Conservation (phyloP, 2,888 invertebrate species). For the Helicoverpa assulta region DNA sequence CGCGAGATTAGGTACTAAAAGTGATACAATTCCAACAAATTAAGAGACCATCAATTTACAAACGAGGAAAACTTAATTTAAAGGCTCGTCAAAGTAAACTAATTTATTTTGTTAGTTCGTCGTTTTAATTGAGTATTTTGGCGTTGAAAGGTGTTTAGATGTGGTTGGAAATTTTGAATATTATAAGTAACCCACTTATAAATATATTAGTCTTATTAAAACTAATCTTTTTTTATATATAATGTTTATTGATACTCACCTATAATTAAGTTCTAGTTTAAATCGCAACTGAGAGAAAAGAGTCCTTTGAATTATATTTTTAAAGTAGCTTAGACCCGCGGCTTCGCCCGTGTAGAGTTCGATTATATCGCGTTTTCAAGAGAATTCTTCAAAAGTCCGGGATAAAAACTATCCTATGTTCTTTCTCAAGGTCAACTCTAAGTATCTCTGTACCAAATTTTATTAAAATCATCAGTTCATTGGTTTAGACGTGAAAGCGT, state of each 20-base stretch:
- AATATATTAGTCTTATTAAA: not conserved
- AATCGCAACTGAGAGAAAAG: too few relatives aligned
- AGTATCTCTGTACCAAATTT: too few relatives aligned
- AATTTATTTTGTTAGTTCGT: slow-evolving; percentile 45
- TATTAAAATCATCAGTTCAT: too few relatives aligned
- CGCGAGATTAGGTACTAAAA: slow-evolving; percentile 55
- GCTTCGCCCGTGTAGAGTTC: too few relatives aligned
- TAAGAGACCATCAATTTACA: slow-evolving; percentile 52
- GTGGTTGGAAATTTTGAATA: not conserved
- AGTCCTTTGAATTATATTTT: too few relatives aligned
- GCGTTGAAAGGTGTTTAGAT: not conserved
- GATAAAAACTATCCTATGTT: too few relatives aligned
- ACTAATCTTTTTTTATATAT: not conserved
- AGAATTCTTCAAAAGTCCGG: too few relatives aligned
- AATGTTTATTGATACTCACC: not conserved
- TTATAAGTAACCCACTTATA: not conserved
- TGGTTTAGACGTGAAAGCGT: too few relatives aligned
- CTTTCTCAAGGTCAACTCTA: too few relatives aligned
- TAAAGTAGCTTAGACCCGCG: too few relatives aligned
- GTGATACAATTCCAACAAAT: slow-evolving; percentile 66
- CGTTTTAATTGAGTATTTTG: slow-evolving; percentile 20
- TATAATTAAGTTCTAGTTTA: too few relatives aligned
- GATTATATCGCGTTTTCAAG: too few relatives aligned
- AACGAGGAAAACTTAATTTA: slow-evolving; percentile 45
- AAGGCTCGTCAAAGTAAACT: slow-evolving; percentile 34